These are phyloP conservation scores for Lasiurus borealis DNA, from an alignment of 2,113 vertebrate species.

Conservation along the genomic window DNA sequence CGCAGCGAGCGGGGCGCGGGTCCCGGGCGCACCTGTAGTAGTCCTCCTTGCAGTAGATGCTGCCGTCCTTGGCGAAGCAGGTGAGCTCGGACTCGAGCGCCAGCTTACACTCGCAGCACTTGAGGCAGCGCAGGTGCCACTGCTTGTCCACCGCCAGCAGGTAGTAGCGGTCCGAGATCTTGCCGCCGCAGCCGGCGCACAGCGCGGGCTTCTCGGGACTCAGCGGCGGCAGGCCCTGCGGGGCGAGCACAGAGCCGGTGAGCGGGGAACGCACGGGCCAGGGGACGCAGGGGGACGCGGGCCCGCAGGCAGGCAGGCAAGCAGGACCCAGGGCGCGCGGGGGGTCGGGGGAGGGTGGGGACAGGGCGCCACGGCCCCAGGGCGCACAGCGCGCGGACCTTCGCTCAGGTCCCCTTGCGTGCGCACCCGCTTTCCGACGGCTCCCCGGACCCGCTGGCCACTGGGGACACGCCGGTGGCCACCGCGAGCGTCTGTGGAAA, in stretches of 20 bases:
- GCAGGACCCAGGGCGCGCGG: too few relatives aligned
- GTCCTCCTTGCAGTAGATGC: conserved; percentile 99
- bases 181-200: conserved; percentile 98
- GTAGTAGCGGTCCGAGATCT: conserved; percentile 99
- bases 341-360: too few relatives aligned
- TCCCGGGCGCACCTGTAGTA: conserved; percentile 95
- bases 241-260: conserved; percentile 72
- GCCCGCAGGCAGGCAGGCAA: conserved; percentile 71
- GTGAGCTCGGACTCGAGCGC: conserved; percentile 99
- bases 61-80: conserved; percentile 99
- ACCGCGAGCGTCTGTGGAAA: too few relatives aligned
- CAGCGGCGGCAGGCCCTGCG: conserved; percentile 96
- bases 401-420: too few relatives aligned
- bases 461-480: too few relatives aligned
- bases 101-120: conserved; percentile 99
- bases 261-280: neutral
- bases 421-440: too few relatives aligned
- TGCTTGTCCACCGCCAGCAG: conserved; percentile 99
- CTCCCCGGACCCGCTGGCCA: too few relatives aligned
- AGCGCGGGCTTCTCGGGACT: conserved; percentile 98
- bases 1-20: neutral
- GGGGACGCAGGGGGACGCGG: too few relatives aligned
- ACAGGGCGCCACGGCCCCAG: too few relatives aligned
- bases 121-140: conserved; percentile 99
- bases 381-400: too few relatives aligned